phyloP scores from a whole-genome alignment of 1,140 invertebrate species.

The Macrocentrus cingulum region DNA sequence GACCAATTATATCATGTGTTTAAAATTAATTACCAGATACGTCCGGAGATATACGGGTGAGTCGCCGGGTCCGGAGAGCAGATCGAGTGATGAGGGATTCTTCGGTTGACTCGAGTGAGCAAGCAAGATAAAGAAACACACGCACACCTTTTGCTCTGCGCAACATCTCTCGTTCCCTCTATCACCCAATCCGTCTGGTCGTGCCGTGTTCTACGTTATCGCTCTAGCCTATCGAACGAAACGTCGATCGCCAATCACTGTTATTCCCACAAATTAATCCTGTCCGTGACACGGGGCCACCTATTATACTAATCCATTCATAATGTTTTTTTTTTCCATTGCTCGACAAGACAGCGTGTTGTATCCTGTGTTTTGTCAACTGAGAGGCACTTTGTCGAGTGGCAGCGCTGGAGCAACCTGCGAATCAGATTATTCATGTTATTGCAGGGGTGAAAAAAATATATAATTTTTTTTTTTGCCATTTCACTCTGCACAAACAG shows the following conservation, averaged over 20 bases:
- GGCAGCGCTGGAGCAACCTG: too few species aligned
- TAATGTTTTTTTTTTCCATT: conserved; percentile 1
- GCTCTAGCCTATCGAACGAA: conserved; percentile 31
- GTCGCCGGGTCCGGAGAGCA: conserved; percentile 22
- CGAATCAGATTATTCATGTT: too few species aligned
- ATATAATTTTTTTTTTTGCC: too few species aligned
- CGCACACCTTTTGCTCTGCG: conserved; percentile 13
- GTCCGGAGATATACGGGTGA: conserved; percentile 29
- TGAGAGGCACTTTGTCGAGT: too few species aligned
- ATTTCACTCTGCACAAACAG: too few species aligned
- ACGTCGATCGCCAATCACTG: conserved; percentile 37
- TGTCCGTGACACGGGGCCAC: conserved; percentile 31
- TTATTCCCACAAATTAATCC: conserved; percentile 39
- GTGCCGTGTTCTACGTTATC: conserved; percentile 28
- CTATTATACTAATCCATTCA: conserved; percentile 24
- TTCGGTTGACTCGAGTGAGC: conserved; percentile 10
- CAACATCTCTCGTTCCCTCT: conserved; percentile 7
- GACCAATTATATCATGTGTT: conserved; percentile 42
- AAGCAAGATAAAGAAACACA: conserved; percentile 1
- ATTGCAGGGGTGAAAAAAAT: too few species aligned
- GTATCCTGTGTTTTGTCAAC: too few species aligned
- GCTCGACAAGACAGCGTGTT: too few species aligned
- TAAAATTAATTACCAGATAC: conserved; percentile 44
- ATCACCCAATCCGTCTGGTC: conserved; percentile 21
- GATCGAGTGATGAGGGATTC: conserved; percentile 35